phyloP scores from a whole-genome alignment of 2,113 vertebrate species.

The Martes martes region DNA sequence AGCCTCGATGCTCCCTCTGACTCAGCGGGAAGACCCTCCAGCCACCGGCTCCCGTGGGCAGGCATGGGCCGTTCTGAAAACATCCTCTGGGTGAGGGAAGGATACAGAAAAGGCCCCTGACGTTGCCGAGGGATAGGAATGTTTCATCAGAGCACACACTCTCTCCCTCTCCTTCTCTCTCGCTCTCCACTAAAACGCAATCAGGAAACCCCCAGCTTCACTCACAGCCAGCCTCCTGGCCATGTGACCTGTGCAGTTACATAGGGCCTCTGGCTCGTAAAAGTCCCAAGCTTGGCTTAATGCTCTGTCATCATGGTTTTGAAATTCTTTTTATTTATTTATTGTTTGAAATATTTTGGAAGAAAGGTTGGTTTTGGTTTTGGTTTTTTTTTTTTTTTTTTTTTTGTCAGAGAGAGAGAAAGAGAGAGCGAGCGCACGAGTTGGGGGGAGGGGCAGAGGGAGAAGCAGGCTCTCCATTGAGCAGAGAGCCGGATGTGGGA shows the following conservation, averaged over 20 bases:
- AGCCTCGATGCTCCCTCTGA: background rate
- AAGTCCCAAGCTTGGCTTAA: background rate
- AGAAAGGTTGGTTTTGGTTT: too few species aligned
- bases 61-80: background rate
- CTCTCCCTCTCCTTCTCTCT: background rate
- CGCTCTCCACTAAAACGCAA: background rate
- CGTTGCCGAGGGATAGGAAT: background rate
- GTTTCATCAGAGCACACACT: background rate
- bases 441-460: background rate
- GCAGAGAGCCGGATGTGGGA: background rate
- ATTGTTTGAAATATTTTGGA: too few species aligned
- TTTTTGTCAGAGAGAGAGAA: background rate
- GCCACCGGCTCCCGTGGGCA: fast-evolving
- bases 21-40: too few species aligned
- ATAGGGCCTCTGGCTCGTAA: background rate
- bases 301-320: too few species aligned
- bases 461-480: background rate
- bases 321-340: background rate
- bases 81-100: background rate
- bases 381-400: too few species aligned
- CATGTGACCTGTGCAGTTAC: fast-evolving
- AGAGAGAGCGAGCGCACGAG: background rate
- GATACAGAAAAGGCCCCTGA: background rate
- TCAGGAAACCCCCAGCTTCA: background rate
- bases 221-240: too few species aligned